Conservation (phyloP, 2,888 invertebrate species). For the Xestia c-nigrum region DNA sequence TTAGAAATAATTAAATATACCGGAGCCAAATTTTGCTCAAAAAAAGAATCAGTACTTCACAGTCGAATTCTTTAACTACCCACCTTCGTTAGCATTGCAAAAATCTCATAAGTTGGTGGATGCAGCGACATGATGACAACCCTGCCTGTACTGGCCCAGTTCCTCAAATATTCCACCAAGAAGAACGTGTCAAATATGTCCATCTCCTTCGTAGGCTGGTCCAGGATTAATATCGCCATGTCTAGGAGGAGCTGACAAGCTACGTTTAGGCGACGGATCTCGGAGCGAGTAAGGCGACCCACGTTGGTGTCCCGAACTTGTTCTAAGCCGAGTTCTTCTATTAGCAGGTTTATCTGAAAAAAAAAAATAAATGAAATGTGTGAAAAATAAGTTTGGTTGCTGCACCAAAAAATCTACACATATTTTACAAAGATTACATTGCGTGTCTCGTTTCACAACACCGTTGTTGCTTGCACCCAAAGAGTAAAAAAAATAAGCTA, state of each 20-base stretch:
- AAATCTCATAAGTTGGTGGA: constrained; percentile 98
- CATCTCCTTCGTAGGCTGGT: constrained; percentile 97
- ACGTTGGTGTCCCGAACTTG: constrained; percentile 97
- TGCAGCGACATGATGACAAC: constrained; percentile 97
- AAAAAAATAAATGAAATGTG: no score
- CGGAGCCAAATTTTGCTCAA: not conserved
- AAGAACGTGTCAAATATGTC: constrained; percentile 99
- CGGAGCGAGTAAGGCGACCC: constrained; percentile 96
- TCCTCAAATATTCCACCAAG: constrained; percentile 97
- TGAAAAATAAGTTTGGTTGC: not conserved
- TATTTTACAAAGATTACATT: not conserved
- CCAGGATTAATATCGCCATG: constrained; percentile 96
- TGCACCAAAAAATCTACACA: not conserved
- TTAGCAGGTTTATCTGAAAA: constrained; percentile 94
- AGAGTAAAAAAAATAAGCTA: not conserved
- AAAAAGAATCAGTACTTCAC: not conserved
- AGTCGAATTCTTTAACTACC: constrained; percentile 6
- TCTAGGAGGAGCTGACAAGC: constrained; percentile 97
- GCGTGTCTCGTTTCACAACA: no score
- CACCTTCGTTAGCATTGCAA: constrained; percentile 96
- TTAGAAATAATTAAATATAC: not conserved
- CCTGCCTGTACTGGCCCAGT: constrained; percentile 95
- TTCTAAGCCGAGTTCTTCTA: constrained; percentile 97
- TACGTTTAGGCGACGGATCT: constrained; percentile 96
- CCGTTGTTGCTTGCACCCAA: not conserved